Conservation (phyloP, 2,113 vertebrate species). For the Pteropus alecto region DNA sequence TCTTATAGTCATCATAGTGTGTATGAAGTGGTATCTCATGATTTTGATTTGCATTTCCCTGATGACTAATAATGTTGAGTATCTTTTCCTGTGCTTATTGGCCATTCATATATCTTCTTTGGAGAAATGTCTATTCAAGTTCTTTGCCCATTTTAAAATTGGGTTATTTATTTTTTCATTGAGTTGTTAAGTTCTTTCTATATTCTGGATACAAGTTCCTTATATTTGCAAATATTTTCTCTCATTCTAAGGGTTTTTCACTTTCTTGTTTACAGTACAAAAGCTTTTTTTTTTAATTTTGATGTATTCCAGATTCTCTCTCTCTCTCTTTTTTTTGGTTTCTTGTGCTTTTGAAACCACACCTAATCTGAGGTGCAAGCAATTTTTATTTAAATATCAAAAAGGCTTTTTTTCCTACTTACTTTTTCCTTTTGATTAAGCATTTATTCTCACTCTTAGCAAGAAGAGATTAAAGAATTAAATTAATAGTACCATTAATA, state of each 20-base stretch:
- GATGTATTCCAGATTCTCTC: not conserved
- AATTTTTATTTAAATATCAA: not conserved
- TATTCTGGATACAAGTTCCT: not conserved
- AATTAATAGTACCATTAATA: not conserved
- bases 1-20: not conserved
- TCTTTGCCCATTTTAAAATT: not conserved
- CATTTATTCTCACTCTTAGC: not conserved
- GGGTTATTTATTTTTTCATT: not conserved
- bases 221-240: not conserved
- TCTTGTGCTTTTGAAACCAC: not conserved
- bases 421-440: not conserved
- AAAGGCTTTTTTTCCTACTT: not conserved
- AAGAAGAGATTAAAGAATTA: not conserved
- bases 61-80: not conserved
- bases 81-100: not conserved
- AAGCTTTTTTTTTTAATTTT: not conserved
- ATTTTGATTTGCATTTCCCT: not conserved
- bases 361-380: not conserved
- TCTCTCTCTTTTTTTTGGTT: not conserved
- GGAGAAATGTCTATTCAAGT: not conserved
- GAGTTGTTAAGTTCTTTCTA: not conserved
- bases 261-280: not conserved
- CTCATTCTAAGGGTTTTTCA: not conserved
- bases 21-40: not conserved
- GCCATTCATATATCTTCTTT: not conserved